These are phyloP conservation scores for Campoplex nolae DNA, from an alignment of 2,888 invertebrate genomes.

Conservation along the genomic window DNA sequence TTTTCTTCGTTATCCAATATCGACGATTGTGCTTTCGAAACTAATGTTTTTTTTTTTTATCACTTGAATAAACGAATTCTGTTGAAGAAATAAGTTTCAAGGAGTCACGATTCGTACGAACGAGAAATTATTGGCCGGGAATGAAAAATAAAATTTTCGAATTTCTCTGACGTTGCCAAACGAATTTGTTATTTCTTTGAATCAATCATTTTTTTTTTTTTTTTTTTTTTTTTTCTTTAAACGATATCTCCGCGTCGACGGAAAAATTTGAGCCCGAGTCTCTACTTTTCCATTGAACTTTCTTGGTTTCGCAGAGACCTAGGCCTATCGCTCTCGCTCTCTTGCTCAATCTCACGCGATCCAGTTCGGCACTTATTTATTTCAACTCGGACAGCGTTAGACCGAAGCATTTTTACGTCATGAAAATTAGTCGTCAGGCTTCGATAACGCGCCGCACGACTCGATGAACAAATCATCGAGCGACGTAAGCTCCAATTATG, in stretches of 20 bases:
- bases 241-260: slow-evolving; percentile 4
- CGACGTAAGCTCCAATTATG: slow-evolving; percentile 9
- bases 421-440: slow-evolving; percentile 42
- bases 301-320: not conserved
- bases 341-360: not conserved
- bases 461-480: slow-evolving; percentile 41
- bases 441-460: slow-evolving; percentile 5
- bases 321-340: not conserved
- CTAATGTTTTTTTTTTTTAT: not conserved
- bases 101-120: too few species aligned
- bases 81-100: not conserved
- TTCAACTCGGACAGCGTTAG: not conserved
- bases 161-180: not conserved
- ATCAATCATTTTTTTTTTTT: not conserved
- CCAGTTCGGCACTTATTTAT: slow-evolving; percentile 4
- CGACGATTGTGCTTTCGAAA: not conserved
- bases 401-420: slow-evolving; percentile 52
- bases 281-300: slow-evolving; percentile 45
- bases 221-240: too few species aligned
- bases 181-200: not conserved
- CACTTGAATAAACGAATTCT: not conserved
- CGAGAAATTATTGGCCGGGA: not conserved
- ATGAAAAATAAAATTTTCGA: not conserved
- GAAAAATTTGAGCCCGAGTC: slow-evolving; percentile 31
- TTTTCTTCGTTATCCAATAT: not conserved